Percentiles rank a stretch among this genome's conserved stretches.
phyloP scores from a whole-genome alignment of 2,113 vertebrate genomes.

The Tetraodon nigroviridis region DNA sequence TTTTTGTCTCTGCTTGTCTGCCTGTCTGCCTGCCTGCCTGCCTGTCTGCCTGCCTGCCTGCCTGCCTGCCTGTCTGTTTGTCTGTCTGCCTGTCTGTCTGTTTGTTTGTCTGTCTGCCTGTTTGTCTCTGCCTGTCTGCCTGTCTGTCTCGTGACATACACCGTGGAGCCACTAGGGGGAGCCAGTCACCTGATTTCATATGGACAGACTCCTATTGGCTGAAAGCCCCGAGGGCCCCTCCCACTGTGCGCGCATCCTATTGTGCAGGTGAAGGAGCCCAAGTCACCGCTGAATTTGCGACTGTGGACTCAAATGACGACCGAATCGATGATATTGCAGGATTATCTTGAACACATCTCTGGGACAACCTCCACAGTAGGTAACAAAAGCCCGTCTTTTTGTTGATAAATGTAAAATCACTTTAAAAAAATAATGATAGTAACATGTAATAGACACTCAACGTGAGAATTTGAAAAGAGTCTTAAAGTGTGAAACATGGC shows the following conservation, averaged over 20 bases:
- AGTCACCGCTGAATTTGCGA: not conserved
- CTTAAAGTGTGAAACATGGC: not conserved
- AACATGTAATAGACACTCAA: not conserved
- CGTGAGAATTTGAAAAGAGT: not conserved
- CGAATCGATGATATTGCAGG: not conserved
- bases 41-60: too few species aligned
- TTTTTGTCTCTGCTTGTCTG: too few species aligned
- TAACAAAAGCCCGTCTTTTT: not conserved
- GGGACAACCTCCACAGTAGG: constrained; percentile 14
- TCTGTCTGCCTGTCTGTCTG: too few species aligned
- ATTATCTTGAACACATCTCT: not conserved
- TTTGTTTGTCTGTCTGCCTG: too few species aligned
- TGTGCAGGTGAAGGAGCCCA: constrained; percentile 7
- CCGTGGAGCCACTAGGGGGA: constrained; percentile 37
- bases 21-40: too few species aligned
- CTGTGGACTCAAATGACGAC: not conserved
- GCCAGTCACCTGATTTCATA: constrained; percentile 20
- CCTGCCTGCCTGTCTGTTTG: too few species aligned
- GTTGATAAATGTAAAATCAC: not conserved
- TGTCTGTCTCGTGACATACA: not conserved
- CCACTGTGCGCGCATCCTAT: constrained; percentile 3
- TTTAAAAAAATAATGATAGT: not conserved
- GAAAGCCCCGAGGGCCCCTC: constrained; percentile 2
- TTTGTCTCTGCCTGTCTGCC: too few species aligned
- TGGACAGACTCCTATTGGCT: not conserved